Evolutionary conservation across 2,888 invertebrate genomes (phyloP), one percentile per base, ranked within the genome.

Genomic region (Halictus quadricinctus): DNA sequence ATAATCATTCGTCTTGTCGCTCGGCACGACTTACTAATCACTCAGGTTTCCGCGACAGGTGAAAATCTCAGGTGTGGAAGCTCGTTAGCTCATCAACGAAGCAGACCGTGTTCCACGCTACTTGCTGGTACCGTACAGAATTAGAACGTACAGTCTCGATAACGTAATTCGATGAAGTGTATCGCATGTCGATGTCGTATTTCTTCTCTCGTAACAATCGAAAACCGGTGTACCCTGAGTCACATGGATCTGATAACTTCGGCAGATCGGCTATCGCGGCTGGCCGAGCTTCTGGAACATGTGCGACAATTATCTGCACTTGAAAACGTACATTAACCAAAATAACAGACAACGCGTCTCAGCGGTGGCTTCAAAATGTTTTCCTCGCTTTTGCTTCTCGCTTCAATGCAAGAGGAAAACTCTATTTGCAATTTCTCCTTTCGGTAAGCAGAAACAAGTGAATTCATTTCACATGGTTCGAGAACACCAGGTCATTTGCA

Each of bases 101-200:
- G 43, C 36, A 75, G 43, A 25, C 36, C 25, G 15, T 21, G 66
- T 76, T 76, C 72, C 76, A 72, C 50, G 77, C 72, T 73, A 46
- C 73, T 70, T 70, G 25, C 25, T 36, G 18, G 54, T 36, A 15
- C 72, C 73, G 18, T 4, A 12, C 50, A 54, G 76, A 84, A 80
- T 80, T 80, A 77, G 79, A 81, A 81, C 81, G 70, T 64, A 25
- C 69, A n/a, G 58, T 48, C 76, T 66, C 69, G 41, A 48, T 73
- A 76, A 79, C 50, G 87, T 87, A 87, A 87, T 76, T 81, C 79
- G 79, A 86, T 86, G 81, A 86, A 87, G 77, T 81, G 79, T 87
- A 87, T 87, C 87, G 72, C 36, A 74, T 87, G 81, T 87, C 83
- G 83, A 83, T 86, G 80, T 76, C 78, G 43, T 54, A 60, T 83